Conservation (phyloP, 2,797 vertebrate genomes). For the Chaetophractus vellerosus region DNA sequence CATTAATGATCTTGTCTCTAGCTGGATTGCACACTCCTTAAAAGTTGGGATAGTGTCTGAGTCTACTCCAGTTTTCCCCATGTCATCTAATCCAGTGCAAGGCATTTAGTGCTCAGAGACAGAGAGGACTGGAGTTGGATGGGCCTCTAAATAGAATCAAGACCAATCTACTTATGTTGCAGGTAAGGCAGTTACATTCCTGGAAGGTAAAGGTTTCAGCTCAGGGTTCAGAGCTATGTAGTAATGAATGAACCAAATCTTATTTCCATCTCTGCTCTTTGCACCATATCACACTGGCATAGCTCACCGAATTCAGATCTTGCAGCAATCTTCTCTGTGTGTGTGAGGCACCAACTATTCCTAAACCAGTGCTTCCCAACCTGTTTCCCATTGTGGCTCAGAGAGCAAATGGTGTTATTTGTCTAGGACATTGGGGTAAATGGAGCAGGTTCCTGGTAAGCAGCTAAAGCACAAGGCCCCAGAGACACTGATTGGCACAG, state of each 20-base stretch:
- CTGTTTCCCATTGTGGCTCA: background rate
- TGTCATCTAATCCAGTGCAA: background rate
- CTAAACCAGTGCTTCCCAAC: conserved; percentile 28
- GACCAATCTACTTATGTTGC: background rate
- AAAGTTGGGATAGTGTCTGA: background rate
- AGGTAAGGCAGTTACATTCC: background rate
- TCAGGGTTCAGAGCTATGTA: background rate
- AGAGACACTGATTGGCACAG: background rate
- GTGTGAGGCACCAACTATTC: background rate
- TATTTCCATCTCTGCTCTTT: conserved; percentile 10
- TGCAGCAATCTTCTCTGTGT: background rate
- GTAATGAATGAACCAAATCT: conserved; percentile 8
- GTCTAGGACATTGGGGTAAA: background rate
- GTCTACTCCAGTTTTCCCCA: background rate
- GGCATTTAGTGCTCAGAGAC: background rate
- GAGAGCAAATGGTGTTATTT: conserved; percentile 42
- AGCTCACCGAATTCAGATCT: background rate
- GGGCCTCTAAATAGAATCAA: background rate
- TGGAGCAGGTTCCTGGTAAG: background rate
- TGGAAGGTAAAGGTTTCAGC: conserved; percentile 1
- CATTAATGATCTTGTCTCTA: conserved; percentile 36
- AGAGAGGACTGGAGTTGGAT: background rate
- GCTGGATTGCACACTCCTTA: background rate
- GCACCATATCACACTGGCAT: background rate
- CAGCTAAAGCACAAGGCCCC: background rate